Evolutionary conservation across 2,888 invertebrate genomes (phyloP), one percentile per base, ranked within the genome.

Genomic region (Drosophila subsilvestris): DNA sequence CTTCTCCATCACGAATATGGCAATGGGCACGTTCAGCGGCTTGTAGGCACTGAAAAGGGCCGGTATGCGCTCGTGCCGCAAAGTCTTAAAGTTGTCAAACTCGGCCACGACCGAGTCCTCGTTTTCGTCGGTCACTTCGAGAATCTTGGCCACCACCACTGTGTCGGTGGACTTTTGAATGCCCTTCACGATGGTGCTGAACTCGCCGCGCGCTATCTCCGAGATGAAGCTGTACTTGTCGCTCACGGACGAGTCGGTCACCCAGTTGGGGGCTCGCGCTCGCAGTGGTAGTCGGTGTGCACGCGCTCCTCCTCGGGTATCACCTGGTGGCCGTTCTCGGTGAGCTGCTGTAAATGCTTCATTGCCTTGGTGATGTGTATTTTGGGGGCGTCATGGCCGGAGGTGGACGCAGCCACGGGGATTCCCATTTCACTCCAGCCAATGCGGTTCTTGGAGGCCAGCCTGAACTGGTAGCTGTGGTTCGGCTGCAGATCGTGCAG

Each of bases 401-500:
- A 94, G 0, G 98, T 98, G 85, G 95, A 94, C 1, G 96, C 93
- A 69, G 95, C 94, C 1, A 97, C 96, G 0, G 97, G 96, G 74
- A 97, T 95, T 51, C 98, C 97, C 90, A 96, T 95, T 60, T 97
- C 96, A 92, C 98, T 97, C 96, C 97, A 97, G 0, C 99, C 99
- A 89, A 99, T 97, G 58, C 95, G 95, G 93, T 99, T 99, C 77
- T 95, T 94, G 0, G 98, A 97, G 0, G 97, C 95, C 32, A 99
- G 93, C 66, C 98, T 94, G 93, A 99, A 98, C 80, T 97, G 95
- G 92, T 99, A 98, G 86, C 95, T 95, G 29, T 95, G 96, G 76
- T 95, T 94, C 0, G 97, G 95, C 58, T 94, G 93, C n/a, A 99
- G 93, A 75, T 95, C 95, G 78, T 94, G 94, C 1, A 98, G 94